Percentiles rank a stretch among this genome's conserved stretches.
These are phyloP conservation scores for Xylocopa sonorina DNA, from an alignment of 1,140 invertebrate genomes.

Conservation along the genomic window DNA sequence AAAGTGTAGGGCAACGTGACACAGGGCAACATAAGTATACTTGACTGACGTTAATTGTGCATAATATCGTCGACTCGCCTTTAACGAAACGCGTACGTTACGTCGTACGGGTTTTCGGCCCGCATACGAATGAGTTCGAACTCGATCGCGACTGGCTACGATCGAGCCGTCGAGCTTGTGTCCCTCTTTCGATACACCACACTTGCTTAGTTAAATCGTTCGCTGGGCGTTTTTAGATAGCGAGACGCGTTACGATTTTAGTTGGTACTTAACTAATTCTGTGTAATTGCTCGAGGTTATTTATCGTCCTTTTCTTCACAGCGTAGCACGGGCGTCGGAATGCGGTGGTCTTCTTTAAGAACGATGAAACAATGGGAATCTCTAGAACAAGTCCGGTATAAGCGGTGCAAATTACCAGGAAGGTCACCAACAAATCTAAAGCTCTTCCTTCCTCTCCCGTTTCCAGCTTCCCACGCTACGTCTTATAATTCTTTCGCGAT, in stretches of 20 bases:
- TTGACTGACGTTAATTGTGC: conserved; percentile 76
- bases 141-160: conserved; percentile 32
- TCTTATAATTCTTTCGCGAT: background rate
- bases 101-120: conserved; percentile 67
- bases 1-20: conserved; percentile 62
- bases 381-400: too few species aligned
- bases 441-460: background rate
- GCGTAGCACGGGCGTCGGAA: background rate
- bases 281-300: too few species aligned
- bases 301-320: background rate
- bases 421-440: conserved; percentile 3
- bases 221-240: too few species aligned
- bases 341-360: background rate
- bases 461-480: background rate
- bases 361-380: background rate
- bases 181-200: background rate
- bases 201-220: background rate
- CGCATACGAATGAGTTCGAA: conserved; percentile 70
- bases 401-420: conserved; percentile 5
- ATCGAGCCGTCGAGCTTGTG: background rate
- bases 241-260: too few species aligned
- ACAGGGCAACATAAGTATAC: conserved; percentile 67
- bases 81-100: conserved; percentile 73
- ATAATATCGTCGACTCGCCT: conserved; percentile 68
- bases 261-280: too few species aligned